Evolutionary conservation across 2,888 invertebrate genomes (phyloP), one percentile per base, ranked within the genome.

Genomic region (Pseudoips prasinana): DNA sequence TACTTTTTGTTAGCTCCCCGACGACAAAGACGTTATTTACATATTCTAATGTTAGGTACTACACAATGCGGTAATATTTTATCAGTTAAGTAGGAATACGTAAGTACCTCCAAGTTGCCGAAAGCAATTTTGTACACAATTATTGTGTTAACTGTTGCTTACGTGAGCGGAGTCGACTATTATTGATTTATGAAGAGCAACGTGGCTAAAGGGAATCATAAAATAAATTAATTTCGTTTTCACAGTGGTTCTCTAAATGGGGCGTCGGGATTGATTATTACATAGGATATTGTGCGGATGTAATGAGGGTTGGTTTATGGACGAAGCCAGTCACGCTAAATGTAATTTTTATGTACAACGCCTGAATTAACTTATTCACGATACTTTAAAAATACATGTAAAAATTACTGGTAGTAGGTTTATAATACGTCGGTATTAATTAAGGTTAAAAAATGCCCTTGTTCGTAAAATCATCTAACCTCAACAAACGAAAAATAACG

Each of bases 131-230:
- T 20, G 8, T 29, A 22, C 33, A 11, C 37, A 43, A 40, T 50
- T 50, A 48, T 40, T 48, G 33, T 38, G 39, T 54, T 40, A 44
- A 48, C 34, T 37, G 43, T 54, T 20, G n/a, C 20, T 29, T 40
- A 44, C 50, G 43, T 48, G 37, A 49, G 26, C 29, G 18, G 29
- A 44, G 36, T 49, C 32, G 22, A 34, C 34, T 48, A 43, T 32
- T 54, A 51, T 54, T 36, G 54, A 54, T 51, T 44, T 33, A 37
- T 38, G 30, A 8, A 31, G 20, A 26, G 22, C 22, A 14, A 33
- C 22, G 29, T 29, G 33, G 30, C 33, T 34, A 17, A 7, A 27
- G 8, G 29, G 30, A 41, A 6, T 39, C 25, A 29, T 38, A 36
- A 41, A 41, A 38, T 41, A 41, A 52, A 46, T 52, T 30, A 33